phyloP scores from a whole-genome alignment of 2,888 invertebrate genomes.

The Agriopis marginaria region DNA sequence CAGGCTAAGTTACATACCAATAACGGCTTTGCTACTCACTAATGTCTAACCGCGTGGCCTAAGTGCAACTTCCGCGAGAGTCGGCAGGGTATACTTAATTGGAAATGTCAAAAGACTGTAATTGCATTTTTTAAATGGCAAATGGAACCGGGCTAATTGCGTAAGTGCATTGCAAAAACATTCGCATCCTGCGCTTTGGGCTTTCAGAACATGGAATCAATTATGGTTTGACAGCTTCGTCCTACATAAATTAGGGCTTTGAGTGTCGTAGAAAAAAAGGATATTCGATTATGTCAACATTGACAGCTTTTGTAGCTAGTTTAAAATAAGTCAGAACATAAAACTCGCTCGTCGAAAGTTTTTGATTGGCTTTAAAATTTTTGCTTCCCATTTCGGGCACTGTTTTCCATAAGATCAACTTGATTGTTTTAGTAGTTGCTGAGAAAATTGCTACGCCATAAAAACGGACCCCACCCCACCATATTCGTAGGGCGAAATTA shows the following conservation, averaged over 20 bases:
- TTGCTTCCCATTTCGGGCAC: no score
- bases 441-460: no score
- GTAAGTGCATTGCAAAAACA: conserved; percentile 56
- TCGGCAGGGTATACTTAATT: conserved; percentile 47
- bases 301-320: no score
- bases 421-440: no score
- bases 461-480: no score
- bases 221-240: conserved; percentile 15
- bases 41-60: background rate
- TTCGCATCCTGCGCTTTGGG: conserved; percentile 42
- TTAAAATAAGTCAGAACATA: no score
- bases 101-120: conserved; percentile 46
- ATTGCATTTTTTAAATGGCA: conserved; percentile 52
- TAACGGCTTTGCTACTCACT: background rate
- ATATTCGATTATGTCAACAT: no score
- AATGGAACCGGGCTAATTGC: conserved; percentile 69
- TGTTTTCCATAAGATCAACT: no score
- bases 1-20: background rate
- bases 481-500: no score
- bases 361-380: no score
- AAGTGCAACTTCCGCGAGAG: conserved; percentile 55
- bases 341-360: no score
- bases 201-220: conserved; percentile 10
- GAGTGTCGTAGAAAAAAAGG: background rate
- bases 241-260: background rate